Evolutionary conservation across 2,113 vertebrate species (phyloP).

Genomic region (Nesogale talazaci): DNA sequence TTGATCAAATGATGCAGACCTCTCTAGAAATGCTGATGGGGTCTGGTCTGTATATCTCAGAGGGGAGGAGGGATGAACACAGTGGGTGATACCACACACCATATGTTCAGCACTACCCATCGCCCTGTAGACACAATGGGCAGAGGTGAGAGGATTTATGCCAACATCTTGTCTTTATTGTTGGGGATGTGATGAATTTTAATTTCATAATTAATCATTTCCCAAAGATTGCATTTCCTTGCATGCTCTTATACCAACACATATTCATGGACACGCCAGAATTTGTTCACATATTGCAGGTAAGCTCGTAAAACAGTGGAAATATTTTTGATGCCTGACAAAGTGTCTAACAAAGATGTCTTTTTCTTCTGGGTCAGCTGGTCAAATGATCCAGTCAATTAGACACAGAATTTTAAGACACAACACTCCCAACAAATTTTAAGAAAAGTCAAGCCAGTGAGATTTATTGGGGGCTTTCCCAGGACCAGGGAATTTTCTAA

Average conservation of each 20-base stretch:
- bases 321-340: conserved; percentile 14
- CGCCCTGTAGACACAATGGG: background rate
- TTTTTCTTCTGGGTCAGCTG: conserved; percentile 22
- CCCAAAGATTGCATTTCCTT: conserved; percentile 1
- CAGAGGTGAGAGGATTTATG: conserved; percentile 39
- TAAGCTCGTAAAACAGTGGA: background rate
- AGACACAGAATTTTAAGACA: background rate
- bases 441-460: background rate
- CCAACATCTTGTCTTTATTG: background rate
- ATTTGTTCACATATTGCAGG: conserved; percentile 5
- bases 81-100: conserved; percentile 40
- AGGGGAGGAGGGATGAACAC: conserved; percentile 34
- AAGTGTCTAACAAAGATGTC: conserved; percentile 4
- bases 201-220: conserved; percentile 39
- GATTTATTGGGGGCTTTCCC: background rate
- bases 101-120: conserved; percentile 43
- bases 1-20: conserved; percentile 68
- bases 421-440: background rate
- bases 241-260: background rate
- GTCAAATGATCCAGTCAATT: conserved; percentile 8
- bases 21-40: conserved; percentile 57
- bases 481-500: background rate
- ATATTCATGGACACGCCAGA: background rate
- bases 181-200: conserved; percentile 35
- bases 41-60: conserved; percentile 30